Evolutionary conservation across 2,797 vertebrate species (phyloP).

Genomic region (Babyrousa celebensis): DNA sequence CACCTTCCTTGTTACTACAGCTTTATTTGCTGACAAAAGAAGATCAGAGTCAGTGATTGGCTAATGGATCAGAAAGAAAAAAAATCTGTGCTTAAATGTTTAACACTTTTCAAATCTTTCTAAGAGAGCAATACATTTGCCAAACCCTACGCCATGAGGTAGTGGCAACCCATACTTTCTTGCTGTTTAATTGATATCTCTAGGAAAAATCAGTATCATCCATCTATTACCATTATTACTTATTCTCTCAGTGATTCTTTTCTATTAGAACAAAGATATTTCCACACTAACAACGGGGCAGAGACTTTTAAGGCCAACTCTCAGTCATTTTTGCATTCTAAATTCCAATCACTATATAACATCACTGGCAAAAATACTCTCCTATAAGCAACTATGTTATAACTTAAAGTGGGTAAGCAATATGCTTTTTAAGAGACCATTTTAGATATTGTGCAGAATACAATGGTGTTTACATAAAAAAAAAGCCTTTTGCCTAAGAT

Average conservation of each 20-base stretch:
- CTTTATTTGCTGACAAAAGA: conserved; percentile 7
- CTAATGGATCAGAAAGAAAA: conserved; percentile 38
- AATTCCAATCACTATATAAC: background rate
- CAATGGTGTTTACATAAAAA: background rate
- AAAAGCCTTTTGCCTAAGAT: background rate
- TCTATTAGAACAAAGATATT: background rate
- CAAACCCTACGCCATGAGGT: background rate
- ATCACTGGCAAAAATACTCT: conserved; percentile 52
- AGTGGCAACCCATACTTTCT: background rate
- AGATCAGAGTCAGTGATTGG: background rate
- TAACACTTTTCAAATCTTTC: background rate
- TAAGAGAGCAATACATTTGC: background rate
- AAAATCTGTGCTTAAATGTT: conserved; percentile 20
- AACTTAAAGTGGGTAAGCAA: background rate
- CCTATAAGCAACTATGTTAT: background rate
- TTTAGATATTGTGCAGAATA: background rate
- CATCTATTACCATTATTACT: background rate
- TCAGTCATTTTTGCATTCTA: conserved; percentile 4
- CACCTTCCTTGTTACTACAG: background rate
- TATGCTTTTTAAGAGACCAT: conserved; percentile 47
- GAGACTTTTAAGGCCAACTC: background rate
- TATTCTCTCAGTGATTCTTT: background rate
- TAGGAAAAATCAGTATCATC: background rate
- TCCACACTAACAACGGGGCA: background rate
- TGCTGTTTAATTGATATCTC: background rate